Conservation (phyloP, 2,888 invertebrate species). For the Agelastica alni region DNA sequence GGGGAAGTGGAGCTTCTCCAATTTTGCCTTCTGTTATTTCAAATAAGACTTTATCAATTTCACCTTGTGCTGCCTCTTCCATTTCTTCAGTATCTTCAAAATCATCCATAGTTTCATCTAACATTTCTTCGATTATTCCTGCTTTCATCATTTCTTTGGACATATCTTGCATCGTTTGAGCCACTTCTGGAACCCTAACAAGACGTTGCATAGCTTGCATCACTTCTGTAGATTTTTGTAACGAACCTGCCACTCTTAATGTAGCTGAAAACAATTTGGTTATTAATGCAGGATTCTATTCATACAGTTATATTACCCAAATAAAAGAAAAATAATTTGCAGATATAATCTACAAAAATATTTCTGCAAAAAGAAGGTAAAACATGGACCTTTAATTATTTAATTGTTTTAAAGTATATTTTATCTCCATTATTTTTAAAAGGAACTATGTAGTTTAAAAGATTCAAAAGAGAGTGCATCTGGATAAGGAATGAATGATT, state of each 20-base stretch:
- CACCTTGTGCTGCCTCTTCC: conserved; percentile 94
- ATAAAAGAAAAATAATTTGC: too few species aligned
- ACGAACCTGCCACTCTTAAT: conserved; percentile 86
- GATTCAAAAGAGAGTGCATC: too few species aligned
- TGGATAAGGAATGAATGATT: too few species aligned
- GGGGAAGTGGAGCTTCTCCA: conserved; percentile 86
- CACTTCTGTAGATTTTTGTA: conserved; percentile 96
- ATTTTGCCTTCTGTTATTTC: conserved; percentile 89
- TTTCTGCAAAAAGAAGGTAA: too few species aligned
- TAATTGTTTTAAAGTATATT: too few species aligned
- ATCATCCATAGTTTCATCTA: conserved; percentile 94
- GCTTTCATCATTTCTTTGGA: conserved; percentile 99
- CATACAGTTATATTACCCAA: too few species aligned
- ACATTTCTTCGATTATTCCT: conserved; percentile 98
- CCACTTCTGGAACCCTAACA: conserved; percentile 89
- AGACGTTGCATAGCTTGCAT: conserved; percentile 98
- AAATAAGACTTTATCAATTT: conserved; percentile 72
- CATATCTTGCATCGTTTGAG: conserved; percentile 94
- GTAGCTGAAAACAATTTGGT: conserved; percentile 71
- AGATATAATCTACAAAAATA: too few species aligned
- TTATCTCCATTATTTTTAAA: too few species aligned
- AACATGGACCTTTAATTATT: too few species aligned
- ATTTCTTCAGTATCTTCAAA: conserved; percentile 93
- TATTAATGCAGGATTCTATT: too few species aligned
- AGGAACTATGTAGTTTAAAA: too few species aligned